Evolutionary conservation across 2,888 invertebrate species (phyloP), one percentile per base, ranked within the genome.

Genomic region (Halocaridina rubra): DNA sequence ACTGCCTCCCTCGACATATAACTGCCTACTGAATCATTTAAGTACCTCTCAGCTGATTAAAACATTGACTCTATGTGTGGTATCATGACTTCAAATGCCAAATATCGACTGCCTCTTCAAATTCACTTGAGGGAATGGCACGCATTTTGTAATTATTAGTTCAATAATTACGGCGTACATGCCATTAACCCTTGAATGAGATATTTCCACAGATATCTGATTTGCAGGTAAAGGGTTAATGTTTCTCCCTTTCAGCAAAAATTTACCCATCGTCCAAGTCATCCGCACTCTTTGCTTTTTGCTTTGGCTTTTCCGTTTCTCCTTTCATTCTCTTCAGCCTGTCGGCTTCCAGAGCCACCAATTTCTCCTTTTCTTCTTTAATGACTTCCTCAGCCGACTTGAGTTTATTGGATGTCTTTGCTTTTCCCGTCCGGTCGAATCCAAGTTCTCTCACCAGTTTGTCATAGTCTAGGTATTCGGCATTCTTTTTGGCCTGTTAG

Each of bases 351-450:
- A 97, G 91, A 89, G 94, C 93, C 89, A 96, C 95, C 16, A 97
- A 91, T 88, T 93, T 94, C 87, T 94, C 94, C 89, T 94, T 94
- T 90, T 97, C 96, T 90, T 96, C 95, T 89, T 93, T 94, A 0
- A 94, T 94, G 71, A 96, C 91, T 91, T 97, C 96, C 88, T 96
- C 96, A 89, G 96, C 95, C 13, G 94, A 95, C 90, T 96, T 95
- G 22, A 97, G 90, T 33, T 87, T 82, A 24, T 86, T 81, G 24
- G 95, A 93, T 13, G 95, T 95, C 93, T 93, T 46, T 19, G 90
- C 91, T 89, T 90, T 90, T 67, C 90, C 91, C 86, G 90, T 90
- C 5, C 90, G 89, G 82, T 97, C 97, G 91, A 96, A 97, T 89
- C 94, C 94, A 90, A 98, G 92, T 90, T 96, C 94, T 76, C 94